These are phyloP conservation scores for Heteromormyrus szaboi DNA, from an alignment of 2,797 vertebrate species.

Conservation along the genomic window DNA sequence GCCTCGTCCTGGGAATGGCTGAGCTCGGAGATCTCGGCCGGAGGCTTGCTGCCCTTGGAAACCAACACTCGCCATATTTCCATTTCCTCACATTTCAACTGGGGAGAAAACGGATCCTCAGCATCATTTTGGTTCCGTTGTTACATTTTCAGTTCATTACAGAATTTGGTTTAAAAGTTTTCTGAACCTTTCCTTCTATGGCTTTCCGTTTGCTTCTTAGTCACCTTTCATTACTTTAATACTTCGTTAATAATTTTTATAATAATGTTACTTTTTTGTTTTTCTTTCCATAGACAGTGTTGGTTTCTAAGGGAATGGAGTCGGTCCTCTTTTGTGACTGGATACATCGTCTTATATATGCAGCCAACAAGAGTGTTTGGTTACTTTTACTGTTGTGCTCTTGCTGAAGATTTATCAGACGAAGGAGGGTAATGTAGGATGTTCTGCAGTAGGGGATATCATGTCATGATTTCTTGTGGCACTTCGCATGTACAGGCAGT, in stretches of 20 bases:
- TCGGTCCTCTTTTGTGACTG: neutral
- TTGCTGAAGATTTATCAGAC: neutral
- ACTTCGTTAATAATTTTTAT: neutral
- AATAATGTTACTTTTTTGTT: neutral
- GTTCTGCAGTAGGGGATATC: neutral
- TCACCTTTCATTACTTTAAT: neutral
- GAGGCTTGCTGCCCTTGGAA: neutral
- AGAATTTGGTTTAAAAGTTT: neutral
- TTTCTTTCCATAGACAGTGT: neutral
- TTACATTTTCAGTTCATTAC: neutral
- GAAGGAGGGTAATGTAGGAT: neutral
- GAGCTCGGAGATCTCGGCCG: neutral
- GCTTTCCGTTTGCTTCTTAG: neutral
- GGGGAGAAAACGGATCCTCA: neutral
- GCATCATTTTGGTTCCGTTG: neutral
- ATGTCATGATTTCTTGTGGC: neutral
- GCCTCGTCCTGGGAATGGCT: neutral
- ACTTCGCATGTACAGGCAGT: neutral
- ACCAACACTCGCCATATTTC: neutral
- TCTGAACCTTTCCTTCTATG: neutral
- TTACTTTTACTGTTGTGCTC: neutral
- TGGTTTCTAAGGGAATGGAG: neutral
- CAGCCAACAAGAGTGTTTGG: neutral
- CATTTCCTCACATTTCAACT: neutral
- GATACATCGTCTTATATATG: neutral